Evolutionary conservation across 1,140 invertebrate species (phyloP).

Genomic region (Sarcophaga peregrina): DNA sequence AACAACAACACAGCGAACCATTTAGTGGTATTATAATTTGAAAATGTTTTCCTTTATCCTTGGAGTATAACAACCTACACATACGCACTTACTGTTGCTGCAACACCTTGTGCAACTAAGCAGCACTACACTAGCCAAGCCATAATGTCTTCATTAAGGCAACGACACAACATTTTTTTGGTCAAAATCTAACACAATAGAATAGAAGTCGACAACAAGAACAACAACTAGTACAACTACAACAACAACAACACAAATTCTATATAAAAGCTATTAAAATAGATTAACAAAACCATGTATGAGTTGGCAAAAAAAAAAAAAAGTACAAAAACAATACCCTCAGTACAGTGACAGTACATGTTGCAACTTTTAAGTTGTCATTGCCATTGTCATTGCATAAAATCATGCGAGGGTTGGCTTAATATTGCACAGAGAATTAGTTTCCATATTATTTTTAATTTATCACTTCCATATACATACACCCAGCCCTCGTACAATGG

Average conservation of each 20-base stretch:
- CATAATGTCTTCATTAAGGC: slow-evolving; percentile 17
- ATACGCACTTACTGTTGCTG: not conserved
- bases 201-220: not conserved
- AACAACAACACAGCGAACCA: not conserved
- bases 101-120: not conserved
- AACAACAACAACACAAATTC: no score
- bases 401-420: not conserved
- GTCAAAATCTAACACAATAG: slow-evolving; percentile 1
- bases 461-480: no score
- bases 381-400: not conserved
- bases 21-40: slow-evolving; percentile 7
- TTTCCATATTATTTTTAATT: no score
- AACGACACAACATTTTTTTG: not conserved
- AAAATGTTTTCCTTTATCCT: not conserved
- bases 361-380: not conserved
- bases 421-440: not conserved
- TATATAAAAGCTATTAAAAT: not conserved
- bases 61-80: not conserved
- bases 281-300: not conserved
- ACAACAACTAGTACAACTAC: not conserved
- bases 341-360: not conserved
- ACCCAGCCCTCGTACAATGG: not conserved
- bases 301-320: not conserved
- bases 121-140: not conserved
- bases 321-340: no score